Conservation (phyloP, 2,113 vertebrate species). For the Mus musculus region GRCm39 chr14:14185001-14185500, state of each 20-base stretch:
- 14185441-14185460: not conserved
- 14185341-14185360: not conserved
- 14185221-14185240: not conserved
- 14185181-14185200: not conserved
- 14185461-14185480: not conserved
- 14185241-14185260: not conserved
- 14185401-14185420: not conserved
- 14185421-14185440: not conserved
- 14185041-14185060: not conserved
- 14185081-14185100: not conserved
- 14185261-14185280: not conserved
- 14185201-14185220: not conserved
- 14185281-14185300: not conserved
- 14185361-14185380: not conserved
- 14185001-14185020: not conserved
- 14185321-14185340: not conserved
- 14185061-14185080: not conserved
- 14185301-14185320: not conserved
- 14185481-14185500: not conserved
- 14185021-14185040: not conserved
- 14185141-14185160: not conserved
- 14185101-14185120: not conserved
- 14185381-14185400: not conserved
- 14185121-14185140: not conserved
- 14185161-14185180: not conserved